These are phyloP conservation scores for Trichogramma pretiosum DNA, from an alignment of 1,140 invertebrate species.

Conservation along the genomic window DNA sequence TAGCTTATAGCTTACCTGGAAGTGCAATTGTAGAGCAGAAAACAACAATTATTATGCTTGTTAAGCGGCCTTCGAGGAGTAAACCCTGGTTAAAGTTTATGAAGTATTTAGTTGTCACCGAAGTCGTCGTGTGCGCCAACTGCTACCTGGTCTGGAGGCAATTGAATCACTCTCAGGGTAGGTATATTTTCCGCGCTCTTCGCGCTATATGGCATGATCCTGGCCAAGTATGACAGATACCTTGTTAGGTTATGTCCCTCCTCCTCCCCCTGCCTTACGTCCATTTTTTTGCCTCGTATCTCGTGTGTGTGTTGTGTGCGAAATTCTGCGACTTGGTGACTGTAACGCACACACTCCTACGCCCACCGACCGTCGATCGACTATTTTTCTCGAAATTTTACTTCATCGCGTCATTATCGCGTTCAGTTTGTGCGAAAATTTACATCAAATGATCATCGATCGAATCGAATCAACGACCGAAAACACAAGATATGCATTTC, in stretches of 20 bases:
- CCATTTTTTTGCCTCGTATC: not conserved
- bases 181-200: conserved; percentile 16
- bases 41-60: conserved; percentile 31
- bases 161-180: conserved; percentile 37
- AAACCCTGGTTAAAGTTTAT: conserved; percentile 7
- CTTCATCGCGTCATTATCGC: too few species aligned
- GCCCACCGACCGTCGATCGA: not conserved
- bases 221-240: not conserved
- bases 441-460: too few species aligned
- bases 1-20: not conserved
- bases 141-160: conserved; percentile 28
- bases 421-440: too few species aligned
- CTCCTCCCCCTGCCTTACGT: not conserved
- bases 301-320: not conserved
- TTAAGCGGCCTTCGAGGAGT: conserved; percentile 24
- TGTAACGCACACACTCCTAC: not conserved
- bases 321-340: not conserved
- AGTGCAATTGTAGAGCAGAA: not conserved
- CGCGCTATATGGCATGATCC: not conserved
- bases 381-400: too few species aligned
- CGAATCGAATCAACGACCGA: too few species aligned
- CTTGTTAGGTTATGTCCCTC: not conserved
- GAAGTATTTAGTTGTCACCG: conserved; percentile 17
- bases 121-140: conserved; percentile 20
- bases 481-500: too few species aligned